These are phyloP conservation scores for Todus mexicanus DNA, from an alignment of 2,797 vertebrate species.

Conservation along the genomic window DNA sequence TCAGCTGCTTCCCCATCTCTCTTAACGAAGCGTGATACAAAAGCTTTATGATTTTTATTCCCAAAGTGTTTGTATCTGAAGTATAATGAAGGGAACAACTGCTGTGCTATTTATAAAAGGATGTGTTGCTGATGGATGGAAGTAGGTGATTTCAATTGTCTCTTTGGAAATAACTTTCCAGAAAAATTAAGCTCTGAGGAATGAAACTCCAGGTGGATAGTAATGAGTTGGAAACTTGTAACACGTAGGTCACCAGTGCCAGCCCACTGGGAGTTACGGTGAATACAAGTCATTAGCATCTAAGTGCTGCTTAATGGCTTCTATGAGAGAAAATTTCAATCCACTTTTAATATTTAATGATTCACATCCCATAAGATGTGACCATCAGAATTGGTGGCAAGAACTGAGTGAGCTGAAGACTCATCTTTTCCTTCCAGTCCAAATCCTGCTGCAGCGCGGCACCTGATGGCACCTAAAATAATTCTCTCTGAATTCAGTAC, in stretches of 20 bases:
- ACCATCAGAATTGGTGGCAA: background rate
- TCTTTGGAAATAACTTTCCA: background rate
- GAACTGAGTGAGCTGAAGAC: background rate
- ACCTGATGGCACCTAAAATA: background rate
- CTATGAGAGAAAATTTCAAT: background rate
- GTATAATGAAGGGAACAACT: background rate
- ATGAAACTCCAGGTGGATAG: background rate
- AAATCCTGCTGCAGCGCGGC: background rate
- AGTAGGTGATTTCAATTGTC: background rate
- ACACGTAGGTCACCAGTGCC: background rate
- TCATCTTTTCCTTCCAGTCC: background rate
- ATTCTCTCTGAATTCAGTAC: background rate
- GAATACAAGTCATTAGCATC: background rate
- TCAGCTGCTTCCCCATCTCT: background rate
- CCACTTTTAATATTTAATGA: background rate
- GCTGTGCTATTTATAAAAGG: background rate
- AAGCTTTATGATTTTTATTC: background rate
- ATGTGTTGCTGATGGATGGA: background rate
- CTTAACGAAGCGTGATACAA: background rate
- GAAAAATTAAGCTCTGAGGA: background rate
- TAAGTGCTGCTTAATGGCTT: background rate
- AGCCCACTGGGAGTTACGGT: background rate
- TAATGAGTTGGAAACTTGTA: background rate
- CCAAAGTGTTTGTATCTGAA: background rate
- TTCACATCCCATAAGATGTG: background rate